phyloP scores from a whole-genome alignment of 2,113 vertebrate genomes.

The Lophotis ruficrista region DNA sequence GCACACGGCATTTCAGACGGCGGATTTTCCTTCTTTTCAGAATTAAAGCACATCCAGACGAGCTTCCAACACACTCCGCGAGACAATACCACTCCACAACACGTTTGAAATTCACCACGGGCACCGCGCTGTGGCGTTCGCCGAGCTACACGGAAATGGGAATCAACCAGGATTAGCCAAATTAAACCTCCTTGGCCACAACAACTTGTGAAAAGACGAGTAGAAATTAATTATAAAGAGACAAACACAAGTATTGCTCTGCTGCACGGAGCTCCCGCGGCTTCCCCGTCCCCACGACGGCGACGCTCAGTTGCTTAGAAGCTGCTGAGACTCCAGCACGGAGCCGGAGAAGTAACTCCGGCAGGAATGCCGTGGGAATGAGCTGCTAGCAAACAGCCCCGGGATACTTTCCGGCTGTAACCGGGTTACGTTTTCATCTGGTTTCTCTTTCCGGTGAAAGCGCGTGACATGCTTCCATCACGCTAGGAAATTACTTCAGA shows the following conservation, averaged over 20 bases:
- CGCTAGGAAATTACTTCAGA: background rate
- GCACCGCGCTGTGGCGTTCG: background rate
- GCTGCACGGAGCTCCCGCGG: background rate
- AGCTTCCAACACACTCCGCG: background rate
- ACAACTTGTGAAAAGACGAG: background rate
- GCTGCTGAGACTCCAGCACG: background rate
- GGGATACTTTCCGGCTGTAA: background rate
- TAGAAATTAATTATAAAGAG: background rate
- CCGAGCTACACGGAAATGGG: background rate
- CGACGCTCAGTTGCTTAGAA: background rate
- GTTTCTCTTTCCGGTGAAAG: background rate
- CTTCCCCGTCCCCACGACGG: background rate
- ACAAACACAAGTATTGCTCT: background rate
- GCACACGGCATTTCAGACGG: background rate
- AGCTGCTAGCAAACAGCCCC: background rate
- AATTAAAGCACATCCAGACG: background rate
- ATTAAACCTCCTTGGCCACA: background rate
- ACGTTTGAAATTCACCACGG: constrained; percentile 26
- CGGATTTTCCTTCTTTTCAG: background rate
- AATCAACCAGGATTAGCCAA: constrained; percentile 40
- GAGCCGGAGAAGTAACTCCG: background rate
- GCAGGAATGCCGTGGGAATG: constrained; percentile 16
- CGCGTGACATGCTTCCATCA: fast-evolving
- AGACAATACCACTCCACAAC: background rate
- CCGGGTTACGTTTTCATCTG: background rate